Evolutionary conservation across 2,888 invertebrate species (phyloP).

Genomic region (Dryococelus australis): DNA sequence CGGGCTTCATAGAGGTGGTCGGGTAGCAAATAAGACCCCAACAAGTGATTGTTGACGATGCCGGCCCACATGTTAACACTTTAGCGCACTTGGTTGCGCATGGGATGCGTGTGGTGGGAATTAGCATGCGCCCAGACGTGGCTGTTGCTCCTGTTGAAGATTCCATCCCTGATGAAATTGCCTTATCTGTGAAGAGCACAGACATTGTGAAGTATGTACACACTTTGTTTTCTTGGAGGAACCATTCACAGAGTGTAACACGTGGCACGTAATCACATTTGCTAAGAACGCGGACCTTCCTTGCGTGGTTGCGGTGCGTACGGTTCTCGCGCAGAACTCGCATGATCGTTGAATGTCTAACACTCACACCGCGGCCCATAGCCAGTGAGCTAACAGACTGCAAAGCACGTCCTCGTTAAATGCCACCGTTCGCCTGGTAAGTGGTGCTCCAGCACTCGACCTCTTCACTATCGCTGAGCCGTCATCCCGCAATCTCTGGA

Average conservation of each 20-base stretch:
- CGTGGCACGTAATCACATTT: too few relatives aligned
- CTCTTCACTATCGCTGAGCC: too few relatives aligned
- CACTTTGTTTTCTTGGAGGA: too few relatives aligned
- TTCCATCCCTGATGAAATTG: too few relatives aligned
- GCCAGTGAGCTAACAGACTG: background rate
- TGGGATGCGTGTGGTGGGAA: background rate
- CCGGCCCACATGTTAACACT: conserved; percentile 5
- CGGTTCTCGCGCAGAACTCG: background rate
- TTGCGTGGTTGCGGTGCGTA: background rate
- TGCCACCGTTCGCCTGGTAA: too few relatives aligned
- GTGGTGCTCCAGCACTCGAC: too few relatives aligned
- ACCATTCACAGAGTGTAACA: too few relatives aligned
- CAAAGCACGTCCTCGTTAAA: too few relatives aligned
- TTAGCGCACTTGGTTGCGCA: background rate
- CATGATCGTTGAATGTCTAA: background rate
- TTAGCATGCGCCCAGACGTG: background rate
- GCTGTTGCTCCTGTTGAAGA: background rate
- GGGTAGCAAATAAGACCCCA: background rate
- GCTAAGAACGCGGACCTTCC: too few relatives aligned
- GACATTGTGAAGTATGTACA: too few relatives aligned
- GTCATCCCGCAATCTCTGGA: too few relatives aligned
- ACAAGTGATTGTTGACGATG: background rate
- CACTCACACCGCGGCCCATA: background rate
- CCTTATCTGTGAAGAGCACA: too few relatives aligned
- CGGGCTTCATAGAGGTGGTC: background rate